Evolutionary conservation across 2,888 invertebrate species (phyloP), one percentile per base, ranked within the genome.

Genomic region (Oegoconia quadripuncta): DNA sequence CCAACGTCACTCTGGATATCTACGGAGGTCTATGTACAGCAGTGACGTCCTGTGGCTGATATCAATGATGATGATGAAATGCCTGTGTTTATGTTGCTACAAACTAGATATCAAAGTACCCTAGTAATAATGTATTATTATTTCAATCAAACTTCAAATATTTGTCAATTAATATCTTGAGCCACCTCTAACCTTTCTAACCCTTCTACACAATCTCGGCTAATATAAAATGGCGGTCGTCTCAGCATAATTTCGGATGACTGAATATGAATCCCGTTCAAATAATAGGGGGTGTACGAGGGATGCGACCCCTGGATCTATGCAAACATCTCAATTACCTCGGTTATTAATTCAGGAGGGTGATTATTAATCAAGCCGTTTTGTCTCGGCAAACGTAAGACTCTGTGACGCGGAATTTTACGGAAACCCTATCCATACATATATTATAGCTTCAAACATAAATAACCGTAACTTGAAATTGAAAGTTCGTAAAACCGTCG

Each of bases 301-400:
- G 59, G 64, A 55, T 42, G 55, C 63, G 68, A 65, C 73, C 75
- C 72, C 60, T 51, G 62, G 56, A 54, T 64, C 64, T 65, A 59
- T 48, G 72, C 80, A 81, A 84, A 84, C 80, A 81, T 84, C 86
- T 86, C 86, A 84, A 86, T 86, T 86, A 86, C 86, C 55, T 61
- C 54, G 54, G 61, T 83, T 83, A 83, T 83, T 86, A 84, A 84
- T 74, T 75, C 74, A 69, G 71, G 64, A 63, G 74, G 73, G 66
- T 53, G 56, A 57, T 73, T 61, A 59, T 64, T 70, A 67, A 67
- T 69, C 67, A 59, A 49, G 51, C 48, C 44, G 49, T 47, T 64
- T 66, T 69, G 71, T 72, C 65, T 69, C 49, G 48, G 53, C 57
- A 63, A 64, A 67, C 55, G 59, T 49, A 42, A 45, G 43, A 38